Percentiles rank a stretch among this genome's conserved stretches.
Evolutionary conservation across 2,888 invertebrate genomes (phyloP).

Genomic region (Bombylius major): DNA sequence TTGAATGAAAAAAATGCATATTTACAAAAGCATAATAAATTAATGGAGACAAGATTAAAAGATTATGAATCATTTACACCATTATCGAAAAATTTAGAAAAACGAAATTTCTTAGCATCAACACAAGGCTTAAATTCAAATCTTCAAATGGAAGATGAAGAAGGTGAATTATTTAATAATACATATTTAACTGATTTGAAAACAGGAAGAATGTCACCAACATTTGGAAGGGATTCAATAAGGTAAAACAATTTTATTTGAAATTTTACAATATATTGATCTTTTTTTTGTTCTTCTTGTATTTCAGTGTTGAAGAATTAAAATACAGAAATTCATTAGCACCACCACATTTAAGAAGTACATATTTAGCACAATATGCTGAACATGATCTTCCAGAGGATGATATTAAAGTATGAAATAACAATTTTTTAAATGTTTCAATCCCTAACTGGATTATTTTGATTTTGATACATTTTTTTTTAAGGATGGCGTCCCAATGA

Average conservation of each 20-base stretch:
- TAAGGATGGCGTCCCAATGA: conserved; percentile 23
- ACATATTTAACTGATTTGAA: conserved; percentile 59
- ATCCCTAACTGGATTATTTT: not conserved
- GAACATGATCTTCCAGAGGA: conserved; percentile 48
- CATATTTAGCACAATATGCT: conserved; percentile 72
- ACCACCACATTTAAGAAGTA: conserved; percentile 73
- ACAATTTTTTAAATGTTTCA: not conserved
- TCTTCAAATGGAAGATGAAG: conserved; percentile 71
- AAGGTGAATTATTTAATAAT: conserved; percentile 72
- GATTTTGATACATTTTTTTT: conserved; percentile 4
- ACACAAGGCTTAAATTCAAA: conserved; percentile 32
- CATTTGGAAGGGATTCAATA: conserved; percentile 22
- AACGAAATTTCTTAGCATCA: conserved; percentile 2
- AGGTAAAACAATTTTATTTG: conserved; percentile 17
- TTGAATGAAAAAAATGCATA: conserved; percentile 32
- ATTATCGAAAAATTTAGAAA: not conserved
- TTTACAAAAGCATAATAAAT: conserved; percentile 29
- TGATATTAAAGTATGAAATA: conserved; percentile 47
- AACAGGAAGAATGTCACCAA: conserved; percentile 39
- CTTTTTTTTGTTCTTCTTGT: not conserved
- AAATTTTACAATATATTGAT: not conserved
- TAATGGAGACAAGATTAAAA: conserved; percentile 28
- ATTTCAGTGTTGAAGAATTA: conserved; percentile 48
- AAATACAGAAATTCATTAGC: conserved; percentile 69
- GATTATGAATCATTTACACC: conserved; percentile 19